phyloP scores from a whole-genome alignment of 2,113 vertebrate species.

The Bombycilla garrulus region DNA sequence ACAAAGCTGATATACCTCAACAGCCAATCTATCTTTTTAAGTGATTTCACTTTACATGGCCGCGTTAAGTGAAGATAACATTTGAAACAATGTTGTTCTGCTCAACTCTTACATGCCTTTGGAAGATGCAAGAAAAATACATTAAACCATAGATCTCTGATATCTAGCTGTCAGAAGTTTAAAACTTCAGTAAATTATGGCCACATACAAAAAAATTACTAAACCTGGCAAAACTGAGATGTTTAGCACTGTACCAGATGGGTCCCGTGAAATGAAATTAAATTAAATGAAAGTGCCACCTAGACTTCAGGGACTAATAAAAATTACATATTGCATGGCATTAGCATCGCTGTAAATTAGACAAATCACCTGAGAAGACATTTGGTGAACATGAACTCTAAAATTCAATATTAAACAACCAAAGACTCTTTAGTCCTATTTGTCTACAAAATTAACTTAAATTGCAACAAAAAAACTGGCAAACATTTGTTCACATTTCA shows the following conservation, averaged over 20 bases:
- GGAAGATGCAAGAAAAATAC: neutral
- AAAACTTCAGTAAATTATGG: neutral
- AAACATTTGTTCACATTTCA: neutral
- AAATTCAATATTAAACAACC: neutral
- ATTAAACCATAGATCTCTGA: neutral
- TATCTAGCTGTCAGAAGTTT: neutral
- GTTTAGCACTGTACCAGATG: neutral
- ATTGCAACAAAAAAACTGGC: neutral
- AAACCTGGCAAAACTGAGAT: neutral
- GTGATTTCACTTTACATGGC: neutral
- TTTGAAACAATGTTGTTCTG: neutral
- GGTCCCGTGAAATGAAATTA: neutral
- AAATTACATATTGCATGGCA: neutral
- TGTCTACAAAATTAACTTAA: neutral
- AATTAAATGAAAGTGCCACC: neutral
- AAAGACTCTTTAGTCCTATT: neutral
- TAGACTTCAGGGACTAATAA: neutral
- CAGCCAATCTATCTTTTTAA: neutral
- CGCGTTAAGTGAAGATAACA: accelerated
- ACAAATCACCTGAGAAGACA: neutral
- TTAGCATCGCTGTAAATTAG: neutral
- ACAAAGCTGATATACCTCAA: neutral
- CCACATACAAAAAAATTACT: neutral
- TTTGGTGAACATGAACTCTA: neutral
- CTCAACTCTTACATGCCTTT: neutral